A percentile compares a stretch with the other conserved stretches of the same genome.
These are phyloP conservation scores for Lindbergichthys nudifrons DNA, from an alignment of 2,797 vertebrate species.

Conservation along the genomic window DNA sequence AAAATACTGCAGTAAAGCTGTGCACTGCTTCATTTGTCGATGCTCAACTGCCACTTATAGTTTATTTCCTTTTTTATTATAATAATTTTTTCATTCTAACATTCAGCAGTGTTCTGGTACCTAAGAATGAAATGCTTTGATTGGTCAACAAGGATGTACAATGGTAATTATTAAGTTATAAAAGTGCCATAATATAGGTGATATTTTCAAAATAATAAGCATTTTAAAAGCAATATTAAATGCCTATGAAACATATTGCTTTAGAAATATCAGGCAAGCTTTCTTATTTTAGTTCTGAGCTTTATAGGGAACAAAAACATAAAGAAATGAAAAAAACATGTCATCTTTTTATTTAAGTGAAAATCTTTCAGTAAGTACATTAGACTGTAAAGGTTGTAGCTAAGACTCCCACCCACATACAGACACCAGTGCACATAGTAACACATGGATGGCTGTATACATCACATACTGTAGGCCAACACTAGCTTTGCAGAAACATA, in stretches of 20 bases:
- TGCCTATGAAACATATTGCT: background rate
- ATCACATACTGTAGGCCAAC: background rate
- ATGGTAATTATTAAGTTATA: background rate
- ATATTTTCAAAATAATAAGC: background rate
- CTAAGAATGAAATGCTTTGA: background rate
- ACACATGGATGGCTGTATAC: background rate
- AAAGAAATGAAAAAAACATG: too few species aligned
- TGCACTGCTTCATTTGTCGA: constrained; percentile 45
- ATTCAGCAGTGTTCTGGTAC: background rate
- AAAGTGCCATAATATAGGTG: background rate
- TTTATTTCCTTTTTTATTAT: background rate
- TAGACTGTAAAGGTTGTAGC: background rate
- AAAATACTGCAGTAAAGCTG: constrained; percentile 64
- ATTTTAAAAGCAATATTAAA: background rate
- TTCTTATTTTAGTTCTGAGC: background rate
- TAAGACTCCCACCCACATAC: constrained; percentile 5
- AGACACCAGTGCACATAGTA: constrained; percentile 5
- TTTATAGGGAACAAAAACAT: background rate
- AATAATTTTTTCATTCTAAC: background rate
- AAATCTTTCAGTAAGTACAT: background rate
- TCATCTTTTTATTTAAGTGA: background rate
- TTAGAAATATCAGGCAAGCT: background rate
- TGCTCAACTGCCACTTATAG: constrained; percentile 1
- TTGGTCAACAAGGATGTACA: background rate
- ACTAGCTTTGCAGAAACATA: constrained; percentile 41